Percentiles rank a stretch among this genome's conserved stretches.
These are phyloP conservation scores for Silvanus unidentatus DNA, from an alignment of 2,888 invertebrate species.

Conservation along the genomic window DNA sequence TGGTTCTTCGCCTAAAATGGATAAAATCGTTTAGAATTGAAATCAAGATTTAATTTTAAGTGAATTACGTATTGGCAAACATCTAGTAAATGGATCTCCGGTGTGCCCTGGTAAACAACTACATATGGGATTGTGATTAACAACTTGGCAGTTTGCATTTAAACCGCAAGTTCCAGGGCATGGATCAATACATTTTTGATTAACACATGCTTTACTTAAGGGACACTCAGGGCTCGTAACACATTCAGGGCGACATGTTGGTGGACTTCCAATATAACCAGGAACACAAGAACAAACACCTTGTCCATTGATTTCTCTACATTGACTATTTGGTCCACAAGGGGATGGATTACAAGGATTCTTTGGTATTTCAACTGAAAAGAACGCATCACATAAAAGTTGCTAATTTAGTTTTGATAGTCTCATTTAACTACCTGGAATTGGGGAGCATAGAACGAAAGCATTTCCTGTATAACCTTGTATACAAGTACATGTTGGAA, in stretches of 20 bases:
- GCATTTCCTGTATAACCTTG: conserved; percentile 65
- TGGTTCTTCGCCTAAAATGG: conserved; percentile 33
- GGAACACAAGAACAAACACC: conserved; percentile 52
- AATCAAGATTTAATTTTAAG: background rate
- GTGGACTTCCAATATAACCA: conserved; percentile 48
- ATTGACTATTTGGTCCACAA: conserved; percentile 52
- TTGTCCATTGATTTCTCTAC: conserved; percentile 54
- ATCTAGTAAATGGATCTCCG: conserved; percentile 52
- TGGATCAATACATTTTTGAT: conserved; percentile 53
- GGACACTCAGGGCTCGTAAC: conserved; percentile 49
- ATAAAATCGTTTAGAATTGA: background rate
- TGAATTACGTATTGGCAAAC: conserved; percentile 35
- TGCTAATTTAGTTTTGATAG: background rate
- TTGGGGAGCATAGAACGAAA: conserved; percentile 58
- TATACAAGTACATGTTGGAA: conserved; percentile 72
- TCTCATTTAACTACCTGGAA: conserved; percentile 48
- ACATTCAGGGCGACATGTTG: conserved; percentile 53
- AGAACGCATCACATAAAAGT: background rate
- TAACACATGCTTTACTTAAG: conserved; percentile 46
- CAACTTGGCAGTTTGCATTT: conserved; percentile 50
- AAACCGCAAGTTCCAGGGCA: conserved; percentile 55
- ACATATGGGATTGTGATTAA: conserved; percentile 57
- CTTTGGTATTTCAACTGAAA: conserved; percentile 26
- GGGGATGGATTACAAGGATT: conserved; percentile 66
- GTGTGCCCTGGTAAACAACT: conserved; percentile 49